A percentile compares a stretch with the other conserved stretches of the same genome.
Evolutionary conservation across 2,113 vertebrate genomes (phyloP).

Genomic region (Sisor rabdophorus): DNA sequence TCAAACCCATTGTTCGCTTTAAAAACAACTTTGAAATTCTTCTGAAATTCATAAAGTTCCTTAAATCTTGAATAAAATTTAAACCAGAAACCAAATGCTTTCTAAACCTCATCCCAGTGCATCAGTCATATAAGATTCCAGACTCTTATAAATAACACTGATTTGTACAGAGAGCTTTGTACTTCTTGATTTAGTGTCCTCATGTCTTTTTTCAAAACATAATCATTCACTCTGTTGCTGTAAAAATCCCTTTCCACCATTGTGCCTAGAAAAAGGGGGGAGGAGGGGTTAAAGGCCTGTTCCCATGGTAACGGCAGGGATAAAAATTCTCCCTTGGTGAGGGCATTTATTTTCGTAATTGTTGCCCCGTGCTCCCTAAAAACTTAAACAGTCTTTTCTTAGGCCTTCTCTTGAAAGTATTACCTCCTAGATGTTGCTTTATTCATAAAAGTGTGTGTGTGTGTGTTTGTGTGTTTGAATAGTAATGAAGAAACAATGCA

Average conservation of each 20-base stretch:
- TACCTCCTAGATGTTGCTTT: slow-evolving; percentile 65
- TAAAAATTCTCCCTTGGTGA: slow-evolving; percentile 80
- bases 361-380: slow-evolving; percentile 66
- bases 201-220: slow-evolving; percentile 50
- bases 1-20: slow-evolving; percentile 3
- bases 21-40: slow-evolving; percentile 16
- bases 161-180: background rate
- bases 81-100: background rate
- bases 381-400: slow-evolving; percentile 70
- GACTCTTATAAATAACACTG: background rate
- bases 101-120: background rate
- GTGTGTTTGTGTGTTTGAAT: background rate
- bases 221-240: slow-evolving; percentile 63
- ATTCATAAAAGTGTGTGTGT: background rate
- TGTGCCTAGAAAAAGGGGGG: slow-evolving; percentile 59
- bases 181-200: background rate
- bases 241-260: slow-evolving; percentile 69
- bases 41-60: background rate
- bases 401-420: slow-evolving; percentile 58
- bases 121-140: background rate
- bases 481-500: slow-evolving; percentile 14
- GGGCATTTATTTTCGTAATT: slow-evolving; percentile 81
- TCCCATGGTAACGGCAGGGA: slow-evolving; percentile 82
- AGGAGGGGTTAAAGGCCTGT: slow-evolving; percentile 62
- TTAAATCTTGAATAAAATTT: background rate